Base-by-base conservation (phyloP, 2,113 vertebrate genomes). In the Boulengeromyrus knoepffleri region DNA sequence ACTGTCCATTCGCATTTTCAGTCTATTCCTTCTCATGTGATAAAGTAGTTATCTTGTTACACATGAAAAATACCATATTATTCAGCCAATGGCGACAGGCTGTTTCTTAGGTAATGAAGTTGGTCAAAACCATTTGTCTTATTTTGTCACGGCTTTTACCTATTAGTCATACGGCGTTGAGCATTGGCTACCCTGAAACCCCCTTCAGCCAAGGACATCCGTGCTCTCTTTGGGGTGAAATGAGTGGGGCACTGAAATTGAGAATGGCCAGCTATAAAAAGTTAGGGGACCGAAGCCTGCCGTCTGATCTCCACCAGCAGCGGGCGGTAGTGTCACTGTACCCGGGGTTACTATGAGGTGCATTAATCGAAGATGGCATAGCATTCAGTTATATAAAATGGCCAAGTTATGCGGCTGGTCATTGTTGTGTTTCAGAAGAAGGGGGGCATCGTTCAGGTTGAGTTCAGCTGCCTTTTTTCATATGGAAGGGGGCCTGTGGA, bases 51-150 rank as follows among this genome's bases (percentile, higher is more conserved):
- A 93, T 93, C 91, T 93, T 94, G 92, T 94, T 92, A 92, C 95
- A 95, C 94, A 95, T 95, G 94, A 96, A 95, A 95, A 96, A 95
- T 94, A 94, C 92, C 92, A 94, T 94, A 95, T 95, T 95, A 96
- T 96, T 93, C 94, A 93, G 93, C 45, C 94, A 85, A 93, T 90
- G 90, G 93, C 93, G 93, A 95, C 94, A 95, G 95, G 95, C 95
- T 95, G 95, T 95, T 95, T 95, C 94, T 93, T 94, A 94, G 94
- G 95, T 96, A 95, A 96, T 95, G 96, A 96, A 96, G 95, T 96
- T 94, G 95, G 95, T 95, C 94, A 92, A 94, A 94, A 95, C 94
- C 95, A 96, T 96, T 96, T 94, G 94, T 96, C 96, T 96, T 96
- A 95, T 95, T 96, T 96, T 96, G 95, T 95, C 95, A 96, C 91